Percentiles rank a stretch among this genome's conserved stretches.
These are phyloP conservation scores for Zelostemma sp. DNA, from an alignment of 1,140 invertebrate genomes.

Conservation along the genomic window DNA sequence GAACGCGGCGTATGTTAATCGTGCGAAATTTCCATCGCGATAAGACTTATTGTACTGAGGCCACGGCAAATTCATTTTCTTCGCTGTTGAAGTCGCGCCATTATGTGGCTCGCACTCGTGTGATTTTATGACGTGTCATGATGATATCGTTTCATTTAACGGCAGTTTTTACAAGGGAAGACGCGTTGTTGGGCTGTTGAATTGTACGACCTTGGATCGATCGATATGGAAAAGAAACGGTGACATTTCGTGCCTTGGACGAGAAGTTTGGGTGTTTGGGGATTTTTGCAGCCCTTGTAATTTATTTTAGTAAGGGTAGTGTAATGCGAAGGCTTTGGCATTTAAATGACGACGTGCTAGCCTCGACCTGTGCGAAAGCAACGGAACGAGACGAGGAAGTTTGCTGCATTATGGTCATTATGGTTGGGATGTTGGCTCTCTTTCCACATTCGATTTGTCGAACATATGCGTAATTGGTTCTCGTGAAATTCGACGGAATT, in stretches of 20 bases:
- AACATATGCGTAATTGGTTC: too few species aligned
- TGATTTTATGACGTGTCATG: constrained; percentile 50
- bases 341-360: constrained; percentile 58
- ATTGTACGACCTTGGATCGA: constrained; percentile 20
- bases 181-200: constrained; percentile 17
- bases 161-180: constrained; percentile 34
- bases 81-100: constrained; percentile 25
- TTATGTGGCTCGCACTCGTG: constrained; percentile 29
- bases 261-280: constrained; percentile 6
- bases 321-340: constrained; percentile 55
- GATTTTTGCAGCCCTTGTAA: not conserved
- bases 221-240: constrained; percentile 20
- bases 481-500: too few species aligned
- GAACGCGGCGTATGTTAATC: too few species aligned
- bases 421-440: constrained; percentile 33
- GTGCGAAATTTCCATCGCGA: constrained; percentile 2
- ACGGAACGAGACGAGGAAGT: constrained; percentile 51
- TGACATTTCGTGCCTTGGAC: constrained; percentile 26
- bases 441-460: too few species aligned
- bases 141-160: constrained; percentile 50
- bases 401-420: constrained; percentile 37
- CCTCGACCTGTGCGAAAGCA: constrained; percentile 46
- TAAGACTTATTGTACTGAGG: constrained; percentile 39
- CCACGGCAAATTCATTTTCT: constrained; percentile 46
- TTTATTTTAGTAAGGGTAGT: too few species aligned